phyloP scores from a whole-genome alignment of 1,140 invertebrate species.

The Cheumatopsyche charites region DNA sequence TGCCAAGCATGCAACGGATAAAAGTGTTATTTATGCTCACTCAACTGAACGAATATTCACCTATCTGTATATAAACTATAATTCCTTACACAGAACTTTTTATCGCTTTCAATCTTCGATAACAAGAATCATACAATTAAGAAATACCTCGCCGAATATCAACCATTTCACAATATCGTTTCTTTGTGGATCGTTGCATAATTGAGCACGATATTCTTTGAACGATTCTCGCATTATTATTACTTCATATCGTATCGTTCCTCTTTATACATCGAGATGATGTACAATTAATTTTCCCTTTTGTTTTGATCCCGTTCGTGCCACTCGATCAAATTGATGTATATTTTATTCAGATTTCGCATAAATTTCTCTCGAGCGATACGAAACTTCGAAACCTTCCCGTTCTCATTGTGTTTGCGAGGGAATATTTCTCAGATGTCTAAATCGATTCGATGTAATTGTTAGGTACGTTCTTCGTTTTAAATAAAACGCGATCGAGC shows the following conservation, averaged over 20 bases:
- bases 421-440: not conserved
- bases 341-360: constrained; percentile 17
- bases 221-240: no score
- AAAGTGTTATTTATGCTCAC: not conserved
- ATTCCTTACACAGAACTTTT: not conserved
- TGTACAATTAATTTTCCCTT: constrained; percentile 8
- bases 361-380: constrained; percentile 9
- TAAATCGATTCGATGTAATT: constrained; percentile 7
- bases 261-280: not conserved
- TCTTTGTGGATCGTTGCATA: not conserved
- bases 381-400: not conserved
- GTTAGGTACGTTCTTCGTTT: no score
- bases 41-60: no score
- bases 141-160: no score
- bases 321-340: constrained; percentile 21
- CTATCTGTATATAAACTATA: no score
- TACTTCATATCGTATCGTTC: not conserved
- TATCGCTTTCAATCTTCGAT: not conserved
- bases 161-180: no score
- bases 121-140: no score
- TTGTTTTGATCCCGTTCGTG: constrained; percentile 12
- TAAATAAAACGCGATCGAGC: constrained; percentile 1
- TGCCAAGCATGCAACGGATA: constrained; percentile 12
- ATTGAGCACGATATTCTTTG: not conserved
- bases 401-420: constrained; percentile 9